phyloP scores from a whole-genome alignment of 2,888 invertebrate species.

The Griposia aprilina region DNA sequence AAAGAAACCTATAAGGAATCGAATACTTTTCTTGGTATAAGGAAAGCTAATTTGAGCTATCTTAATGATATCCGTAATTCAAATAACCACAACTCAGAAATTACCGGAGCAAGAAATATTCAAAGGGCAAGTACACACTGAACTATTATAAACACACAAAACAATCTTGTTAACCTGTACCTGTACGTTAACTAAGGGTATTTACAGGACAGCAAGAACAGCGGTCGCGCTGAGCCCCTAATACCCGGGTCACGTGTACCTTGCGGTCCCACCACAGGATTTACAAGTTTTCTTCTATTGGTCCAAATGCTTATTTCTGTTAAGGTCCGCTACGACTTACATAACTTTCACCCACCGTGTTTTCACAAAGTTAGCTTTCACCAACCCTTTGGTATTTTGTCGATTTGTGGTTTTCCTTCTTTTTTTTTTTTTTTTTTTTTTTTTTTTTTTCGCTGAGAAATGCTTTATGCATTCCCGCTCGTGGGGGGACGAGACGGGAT shows the following conservation, averaged over 20 bases:
- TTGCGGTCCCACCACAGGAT: conserved; percentile 84
- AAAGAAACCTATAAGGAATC: not conserved
- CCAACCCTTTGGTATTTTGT: conserved; percentile 79
- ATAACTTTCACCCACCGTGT: conserved; percentile 76
- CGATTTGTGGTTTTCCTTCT: conserved; percentile 76
- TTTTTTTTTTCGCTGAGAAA: too few relatives aligned
- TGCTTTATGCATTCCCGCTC: too few relatives aligned
- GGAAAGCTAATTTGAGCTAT: not conserved
- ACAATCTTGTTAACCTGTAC: conserved; percentile 67
- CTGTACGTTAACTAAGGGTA: conserved; percentile 72
- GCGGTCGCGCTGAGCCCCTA: conserved; percentile 72
- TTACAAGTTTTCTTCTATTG: conserved; percentile 88
- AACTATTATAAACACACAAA: conserved; percentile 61
- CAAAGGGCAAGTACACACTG: conserved; percentile 41
- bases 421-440: too few relatives aligned
- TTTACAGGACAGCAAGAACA: conserved; percentile 75
- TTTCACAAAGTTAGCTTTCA: conserved; percentile 76
- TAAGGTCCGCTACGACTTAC: conserved; percentile 75
- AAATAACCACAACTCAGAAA: conserved; percentile 40
- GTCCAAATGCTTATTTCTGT: conserved; percentile 83
- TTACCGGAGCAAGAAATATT: conserved; percentile 58
- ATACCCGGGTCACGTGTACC: conserved; percentile 80
- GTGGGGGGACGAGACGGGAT: too few relatives aligned
- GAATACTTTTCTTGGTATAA: not conserved
- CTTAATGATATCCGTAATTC: not conserved